Evolutionary conservation across 2,888 invertebrate genomes (phyloP).

Genomic region (Drosophila pseudotakahashii): DNA sequence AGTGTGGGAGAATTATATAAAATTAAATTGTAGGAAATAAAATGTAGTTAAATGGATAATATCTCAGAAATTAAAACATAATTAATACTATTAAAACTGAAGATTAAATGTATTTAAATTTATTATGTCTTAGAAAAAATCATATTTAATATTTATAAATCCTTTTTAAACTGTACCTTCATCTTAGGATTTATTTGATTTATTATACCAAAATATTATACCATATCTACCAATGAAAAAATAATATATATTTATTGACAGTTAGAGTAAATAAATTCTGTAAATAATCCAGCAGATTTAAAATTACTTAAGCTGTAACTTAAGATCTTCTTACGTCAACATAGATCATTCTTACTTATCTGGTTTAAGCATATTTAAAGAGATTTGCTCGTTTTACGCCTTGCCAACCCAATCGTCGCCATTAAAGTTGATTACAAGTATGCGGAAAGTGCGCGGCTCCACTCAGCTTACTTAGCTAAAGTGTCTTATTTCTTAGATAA

Average conservation of each 20-base stretch:
- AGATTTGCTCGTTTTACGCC: neutral
- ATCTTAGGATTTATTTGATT: no score
- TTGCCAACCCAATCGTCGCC: slow-evolving; percentile 2
- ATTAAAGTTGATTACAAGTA: slow-evolving; percentile 17
- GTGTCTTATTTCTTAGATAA: slow-evolving; percentile 70
- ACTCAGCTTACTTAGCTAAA: slow-evolving; percentile 45
- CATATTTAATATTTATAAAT: no score
- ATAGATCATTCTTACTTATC: slow-evolving; percentile 1
- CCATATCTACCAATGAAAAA: no score
- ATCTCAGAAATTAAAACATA: neutral
- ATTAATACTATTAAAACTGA: no score
- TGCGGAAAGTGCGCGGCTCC: slow-evolving; percentile 10
- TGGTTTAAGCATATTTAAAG: slow-evolving; percentile 1
- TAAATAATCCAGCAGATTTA: no score
- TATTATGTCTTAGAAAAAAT: no score
- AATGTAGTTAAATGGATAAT: neutral
- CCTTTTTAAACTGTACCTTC: neutral
- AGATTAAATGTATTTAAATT: no score
- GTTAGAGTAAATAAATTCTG: no score
- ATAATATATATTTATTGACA: no score
- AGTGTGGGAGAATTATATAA: neutral
- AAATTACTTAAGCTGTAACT: no score
- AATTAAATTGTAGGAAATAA: neutral
- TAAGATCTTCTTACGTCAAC: neutral
- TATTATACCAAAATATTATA: no score